Evolutionary conservation across 2,888 invertebrate genomes (phyloP).

Genomic region (Imbricaverruca yamaguchii): DNA sequence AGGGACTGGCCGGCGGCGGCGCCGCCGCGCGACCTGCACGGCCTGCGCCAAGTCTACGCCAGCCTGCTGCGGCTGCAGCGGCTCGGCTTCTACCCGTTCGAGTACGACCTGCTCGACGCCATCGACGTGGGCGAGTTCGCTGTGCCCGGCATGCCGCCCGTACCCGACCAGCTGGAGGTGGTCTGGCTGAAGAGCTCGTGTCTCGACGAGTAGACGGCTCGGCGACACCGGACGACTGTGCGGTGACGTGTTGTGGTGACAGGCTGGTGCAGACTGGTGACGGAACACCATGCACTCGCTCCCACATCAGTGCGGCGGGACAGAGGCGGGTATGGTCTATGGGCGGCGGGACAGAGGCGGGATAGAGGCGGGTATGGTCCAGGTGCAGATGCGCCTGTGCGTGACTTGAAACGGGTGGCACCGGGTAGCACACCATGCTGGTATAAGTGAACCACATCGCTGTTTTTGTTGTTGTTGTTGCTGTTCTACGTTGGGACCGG

Average conservation of each 20-base stretch:
- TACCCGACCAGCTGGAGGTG: not conserved
- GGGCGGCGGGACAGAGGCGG: not conserved
- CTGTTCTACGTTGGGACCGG: too few relatives aligned
- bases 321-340: not conserved
- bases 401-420: too few relatives aligned
- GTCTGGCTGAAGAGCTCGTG: not conserved
- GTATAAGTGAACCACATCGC: too few relatives aligned
- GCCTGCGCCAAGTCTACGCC: not conserved
- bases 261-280: not conserved
- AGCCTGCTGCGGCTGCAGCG: not conserved
- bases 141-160: not conserved
- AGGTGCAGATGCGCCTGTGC: too few relatives aligned
- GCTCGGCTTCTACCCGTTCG: slow-evolving; percentile 6
- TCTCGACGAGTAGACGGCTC: too few relatives aligned
- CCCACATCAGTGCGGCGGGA: not conserved
- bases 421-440: too few relatives aligned
- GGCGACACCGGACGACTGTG: not conserved
- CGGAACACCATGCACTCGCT: not conserved
- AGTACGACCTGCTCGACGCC: not conserved
- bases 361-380: not conserved
- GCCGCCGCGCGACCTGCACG: not conserved
- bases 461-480: too few relatives aligned
- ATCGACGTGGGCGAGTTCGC: not conserved
- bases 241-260: not conserved
- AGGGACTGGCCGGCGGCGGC: too few relatives aligned